phyloP scores from a whole-genome alignment of 2,113 vertebrate genomes.

The Lepus americanus region DNA sequence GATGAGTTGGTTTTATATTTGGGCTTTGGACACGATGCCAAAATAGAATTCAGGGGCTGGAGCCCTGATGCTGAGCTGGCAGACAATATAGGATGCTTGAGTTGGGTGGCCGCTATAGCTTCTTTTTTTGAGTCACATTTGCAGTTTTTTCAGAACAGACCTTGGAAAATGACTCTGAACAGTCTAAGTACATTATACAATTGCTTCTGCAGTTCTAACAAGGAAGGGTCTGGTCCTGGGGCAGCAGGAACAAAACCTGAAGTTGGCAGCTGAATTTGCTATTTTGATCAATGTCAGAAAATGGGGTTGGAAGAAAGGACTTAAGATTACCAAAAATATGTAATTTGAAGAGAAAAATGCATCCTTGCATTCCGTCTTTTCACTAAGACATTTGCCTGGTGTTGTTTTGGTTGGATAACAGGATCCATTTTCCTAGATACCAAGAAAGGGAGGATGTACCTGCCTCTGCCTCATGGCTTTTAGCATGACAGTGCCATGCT shows the following conservation, averaged over 20 bases:
- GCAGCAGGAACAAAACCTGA: not conserved
- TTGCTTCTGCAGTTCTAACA: not conserved
- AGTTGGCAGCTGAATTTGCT: not conserved
- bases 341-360: not conserved
- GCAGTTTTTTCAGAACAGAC: not conserved
- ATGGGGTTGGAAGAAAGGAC: not conserved
- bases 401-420: not conserved
- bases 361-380: not conserved
- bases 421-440: not conserved
- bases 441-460: not conserved
- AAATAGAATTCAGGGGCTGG: not conserved
- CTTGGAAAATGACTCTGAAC: not conserved
- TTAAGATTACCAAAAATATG: not conserved
- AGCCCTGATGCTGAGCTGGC: not conserved
- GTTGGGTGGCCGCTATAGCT: not conserved
- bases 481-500: not conserved
- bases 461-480: not conserved
- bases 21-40: not conserved
- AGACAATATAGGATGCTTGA: not conserved
- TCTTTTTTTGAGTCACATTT: constrained; percentile 23
- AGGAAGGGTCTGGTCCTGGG: not conserved
- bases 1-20: not conserved
- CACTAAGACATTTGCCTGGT: not conserved
- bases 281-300: not conserved
- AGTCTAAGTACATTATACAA: not conserved